phyloP scores from a whole-genome alignment of 2,113 vertebrate species.

The Pomatostomus ruficeps region DNA sequence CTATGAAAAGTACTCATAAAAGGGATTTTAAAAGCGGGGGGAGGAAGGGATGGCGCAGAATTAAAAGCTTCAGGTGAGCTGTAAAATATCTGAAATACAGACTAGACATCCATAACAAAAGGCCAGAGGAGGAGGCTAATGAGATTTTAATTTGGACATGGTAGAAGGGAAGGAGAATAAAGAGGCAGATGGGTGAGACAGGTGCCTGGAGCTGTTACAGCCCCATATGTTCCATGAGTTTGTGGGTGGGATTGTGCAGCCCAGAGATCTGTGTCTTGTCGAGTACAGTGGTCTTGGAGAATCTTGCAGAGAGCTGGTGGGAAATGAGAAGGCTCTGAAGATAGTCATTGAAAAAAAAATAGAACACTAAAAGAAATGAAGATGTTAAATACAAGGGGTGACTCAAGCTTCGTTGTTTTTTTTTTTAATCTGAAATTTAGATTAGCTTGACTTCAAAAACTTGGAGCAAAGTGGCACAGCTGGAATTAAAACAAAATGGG shows the following conservation, averaged over 20 bases:
- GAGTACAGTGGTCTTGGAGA: neutral
- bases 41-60: neutral
- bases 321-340: neutral
- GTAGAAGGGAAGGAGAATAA: neutral
- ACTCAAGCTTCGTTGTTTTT: no score
- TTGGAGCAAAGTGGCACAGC: neutral
- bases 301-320: neutral
- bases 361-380: neutral
- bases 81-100: neutral
- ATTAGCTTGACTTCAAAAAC: neutral
- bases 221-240: neutral
- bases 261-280: neutral
- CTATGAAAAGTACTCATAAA: neutral
- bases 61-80: neutral
- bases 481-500: neutral
- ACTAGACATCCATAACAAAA: neutral
- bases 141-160: neutral
- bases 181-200: neutral
- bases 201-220: neutral
- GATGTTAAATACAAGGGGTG: neutral
- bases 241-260: neutral
- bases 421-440: neutral
- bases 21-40: accelerated
- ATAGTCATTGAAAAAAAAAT: neutral
- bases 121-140: neutral